Base-by-base conservation (phyloP, 2,888 invertebrate species). In the Leptopterna dolabrata region DNA sequence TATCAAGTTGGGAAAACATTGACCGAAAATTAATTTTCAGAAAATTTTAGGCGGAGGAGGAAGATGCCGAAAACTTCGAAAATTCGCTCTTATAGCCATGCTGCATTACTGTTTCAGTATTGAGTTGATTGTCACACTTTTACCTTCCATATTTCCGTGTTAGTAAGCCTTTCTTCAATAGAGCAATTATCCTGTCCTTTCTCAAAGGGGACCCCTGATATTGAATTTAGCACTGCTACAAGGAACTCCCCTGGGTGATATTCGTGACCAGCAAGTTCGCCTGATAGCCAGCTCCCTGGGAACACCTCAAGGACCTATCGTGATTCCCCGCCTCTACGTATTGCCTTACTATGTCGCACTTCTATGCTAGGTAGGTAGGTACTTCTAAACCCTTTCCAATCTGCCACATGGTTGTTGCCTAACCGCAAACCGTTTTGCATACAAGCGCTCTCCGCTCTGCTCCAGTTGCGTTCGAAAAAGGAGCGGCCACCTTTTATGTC, bases 251-350 rank as follows among this genome's bases (percentile, higher is more conserved):
- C 63, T 63, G 11, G 63, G 63, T 24, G 0, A 19, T 19, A 24
- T 63, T 19, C 63, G 63, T 63, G 63, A 63, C 63, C 63, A 63
- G 11, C 19, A 9, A 24, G 63, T 63, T 24, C 63, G 63, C 63
- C 19, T 63, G 63, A 63, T 63, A 63, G 63, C 63, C 63, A 24
- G 9, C 24, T 63, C 19, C 2, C 30, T 36, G 29, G 76, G 76
- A 36, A 76, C 76, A 76, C 76, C 76, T 76, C 76, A 76, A 76
- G 76, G 76, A 76, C 43, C 76, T 76, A 76, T 41, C 76, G 76
- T 76, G 76, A 29, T 76, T 76, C 43, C 76, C 76, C 76, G 36
- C 36, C 36, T 14, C 36, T 76, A 30, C 19, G 63, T 9, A 11
- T 63, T 63, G 63, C 63, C 24, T 24, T 63, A 24, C 63, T 63